Base-by-base conservation (phyloP, 2,113 vertebrate species). In the Pygoscelis antarcticus region DNA sequence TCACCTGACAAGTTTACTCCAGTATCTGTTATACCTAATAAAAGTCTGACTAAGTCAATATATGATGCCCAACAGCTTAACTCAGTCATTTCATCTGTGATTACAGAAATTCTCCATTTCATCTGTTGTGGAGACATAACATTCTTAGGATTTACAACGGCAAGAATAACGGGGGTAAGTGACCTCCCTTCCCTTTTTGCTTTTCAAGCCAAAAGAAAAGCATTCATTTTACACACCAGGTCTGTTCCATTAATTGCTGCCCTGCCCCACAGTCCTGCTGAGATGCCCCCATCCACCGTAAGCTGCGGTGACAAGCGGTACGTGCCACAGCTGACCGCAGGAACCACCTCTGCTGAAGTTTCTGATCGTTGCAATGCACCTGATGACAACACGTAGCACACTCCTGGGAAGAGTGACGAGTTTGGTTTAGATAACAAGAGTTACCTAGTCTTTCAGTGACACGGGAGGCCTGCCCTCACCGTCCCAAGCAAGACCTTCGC, bases 361-460 rank as follows among this genome's bases (percentile, higher is more conserved):
- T 55, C 11, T 2, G 11, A 15, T 21, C 6, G 18, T 3, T 16
- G 9, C 15, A 13, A 8, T 0, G 17, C 9, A 13, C 7, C 26
- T 29, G 20, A 19, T 5, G 11, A 3, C 21, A 40, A 34, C n/a
- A 3, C 0, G 17, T 2, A 32, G 17, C 65, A 18, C 3, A 0
- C 5, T 36, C 9, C 18, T 1, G 6, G 16, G 5, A 40, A 27
- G 8, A 40, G 13, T 9, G 7, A 10, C 2, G 7, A 27, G 3
- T 22, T 30, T 11, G 29, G 1, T 7, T n/a, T 1, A 30, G 10
- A 10, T 0, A 10, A 7, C 26, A 8, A 2, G 15, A 6, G 3
- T 3, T 13, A 27, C 34, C 3, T 3, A 7, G 1, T 0, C 16
- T 1, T 21, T 2, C 32, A 29, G 5, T 1, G 8, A 4, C 13